A percentile compares a stretch with the other conserved stretches of the same genome.
Conservation (phyloP, 1,140 invertebrate species). For the Phymorhynchus buccinoides region DNA sequence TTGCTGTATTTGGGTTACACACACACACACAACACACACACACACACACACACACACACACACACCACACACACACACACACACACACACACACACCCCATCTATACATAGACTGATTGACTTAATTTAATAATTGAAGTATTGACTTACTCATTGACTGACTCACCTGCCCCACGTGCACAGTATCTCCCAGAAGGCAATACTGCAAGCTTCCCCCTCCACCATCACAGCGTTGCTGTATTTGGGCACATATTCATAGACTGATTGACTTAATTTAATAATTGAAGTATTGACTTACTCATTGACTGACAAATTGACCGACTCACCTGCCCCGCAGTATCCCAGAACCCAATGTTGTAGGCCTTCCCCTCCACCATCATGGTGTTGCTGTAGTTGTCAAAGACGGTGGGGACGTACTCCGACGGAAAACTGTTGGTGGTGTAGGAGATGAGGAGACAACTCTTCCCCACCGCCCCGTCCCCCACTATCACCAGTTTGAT, state of each 20-base stretch:
- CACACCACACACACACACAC: no score
- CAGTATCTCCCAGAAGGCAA: slow-evolving; percentile 88
- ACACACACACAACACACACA: no score
- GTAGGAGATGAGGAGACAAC: slow-evolving; percentile 96
- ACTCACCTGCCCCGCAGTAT: slow-evolving; percentile 78
- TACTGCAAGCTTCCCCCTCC: slow-evolving; percentile 88
- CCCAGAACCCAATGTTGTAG: slow-evolving; percentile 84
- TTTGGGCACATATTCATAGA: no score
- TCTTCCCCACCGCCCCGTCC: slow-evolving; percentile 99
- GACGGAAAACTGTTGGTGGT: slow-evolving; percentile 98
- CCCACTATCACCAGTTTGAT: slow-evolving; percentile 97
- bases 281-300: no score
- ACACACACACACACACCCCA: no score
- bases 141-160: no score
- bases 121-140: no score
- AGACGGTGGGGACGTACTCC: slow-evolving; percentile 98
- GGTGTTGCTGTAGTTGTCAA: slow-evolving; percentile 98
- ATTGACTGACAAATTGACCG: no score
- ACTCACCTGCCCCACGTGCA: slow-evolving; percentile 64
- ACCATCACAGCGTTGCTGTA: slow-evolving; percentile 98
- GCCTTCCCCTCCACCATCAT: slow-evolving; percentile 96
- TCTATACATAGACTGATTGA: no score
- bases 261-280: no score
- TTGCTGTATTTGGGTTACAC: no score
- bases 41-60: no score